Base-by-base conservation (phyloP, 1,140 invertebrate genomes). In the Notospermus geniculatus region DNA sequence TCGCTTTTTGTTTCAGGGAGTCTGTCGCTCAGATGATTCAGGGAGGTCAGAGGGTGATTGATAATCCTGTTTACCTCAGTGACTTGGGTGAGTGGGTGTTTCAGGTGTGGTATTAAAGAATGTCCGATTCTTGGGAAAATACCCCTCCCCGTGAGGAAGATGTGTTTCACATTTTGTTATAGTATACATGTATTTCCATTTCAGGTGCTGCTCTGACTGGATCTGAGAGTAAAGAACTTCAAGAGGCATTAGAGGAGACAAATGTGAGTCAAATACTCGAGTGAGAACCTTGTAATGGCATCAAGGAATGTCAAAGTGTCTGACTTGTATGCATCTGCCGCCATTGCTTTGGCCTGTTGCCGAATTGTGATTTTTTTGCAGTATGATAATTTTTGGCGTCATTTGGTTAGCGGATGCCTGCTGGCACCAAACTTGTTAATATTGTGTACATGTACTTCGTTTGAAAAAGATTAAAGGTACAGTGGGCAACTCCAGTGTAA, bases 41-140 rank as follows among this genome's bases (percentile, higher is more conserved):
- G 74, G 91, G 95, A 74, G 93, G 93, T 4, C 93, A 97, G 79
- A 84, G 93, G 66, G 92, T 98, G 19, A 91, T 97, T 25, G 97
- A 99, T 80, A 98, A 99, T 85, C 97, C 97, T n/a, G 91, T 98
- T 23, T 98, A 98, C 81, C 83, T 99, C 13, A 94, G 93, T 71
- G 97, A 99, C 83, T 59, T 82, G 59, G 80, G 79, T 79, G 64
- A 64, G 59, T 75, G 52, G 80, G 81, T 50, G n/a, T 36, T 15
- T 36, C 32, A 7, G 15, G 5, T 36, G 4, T 15, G 15, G 4
- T 15, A 36, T 4, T 36, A 36, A 39, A 13, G 4, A 17, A 50
- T 30, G 84, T 97, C 30, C 25, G 59, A n/a, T 41, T 32, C 36
- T 45, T 29, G 32, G 59, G 11, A n/a, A n/a, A n/a, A n/a, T n/a